Percentiles rank a stretch among this genome's conserved stretches.
Evolutionary conservation across 2,113 vertebrate species (phyloP).

Genomic region (Columbina picui): DNA sequence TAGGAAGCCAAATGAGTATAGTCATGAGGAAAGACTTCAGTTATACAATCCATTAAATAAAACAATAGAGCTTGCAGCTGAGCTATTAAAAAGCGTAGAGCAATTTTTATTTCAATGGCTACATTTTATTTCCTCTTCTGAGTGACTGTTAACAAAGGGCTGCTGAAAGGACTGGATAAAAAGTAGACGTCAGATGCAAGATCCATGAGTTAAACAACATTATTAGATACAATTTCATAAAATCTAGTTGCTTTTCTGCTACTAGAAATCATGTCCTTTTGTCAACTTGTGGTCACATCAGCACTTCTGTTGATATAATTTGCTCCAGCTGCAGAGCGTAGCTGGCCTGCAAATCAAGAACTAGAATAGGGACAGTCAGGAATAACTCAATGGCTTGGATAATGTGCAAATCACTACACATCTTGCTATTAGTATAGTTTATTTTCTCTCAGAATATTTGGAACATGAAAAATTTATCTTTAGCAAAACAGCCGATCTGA

Average conservation of each 20-base stretch:
- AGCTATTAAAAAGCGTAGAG: slow-evolving; percentile 89
- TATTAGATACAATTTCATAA: slow-evolving; percentile 91
- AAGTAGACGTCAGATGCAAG: slow-evolving; percentile 89
- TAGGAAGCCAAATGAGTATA: slow-evolving; percentile 84
- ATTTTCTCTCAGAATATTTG: slow-evolving; percentile 84
- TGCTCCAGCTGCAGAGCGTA: slow-evolving; percentile 88
- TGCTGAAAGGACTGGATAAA: slow-evolving; percentile 88
- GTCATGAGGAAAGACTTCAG: slow-evolving; percentile 86
- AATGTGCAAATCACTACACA: slow-evolving; percentile 88
- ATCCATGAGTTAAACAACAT: slow-evolving; percentile 89
- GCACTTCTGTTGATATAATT: slow-evolving; percentile 90
- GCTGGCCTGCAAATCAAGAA: slow-evolving; percentile 89
- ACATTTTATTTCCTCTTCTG: slow-evolving; percentile 89
- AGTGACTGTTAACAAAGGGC: slow-evolving; percentile 88
- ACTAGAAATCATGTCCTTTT: slow-evolving; percentile 90
- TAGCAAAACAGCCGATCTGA: slow-evolving; percentile 84
- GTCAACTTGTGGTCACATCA: slow-evolving; percentile 91
- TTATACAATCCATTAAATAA: slow-evolving; percentile 88
- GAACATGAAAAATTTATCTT: slow-evolving; percentile 86
- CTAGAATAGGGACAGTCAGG: slow-evolving; percentile 88
- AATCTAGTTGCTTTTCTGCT: slow-evolving; percentile 89
- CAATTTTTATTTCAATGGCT: slow-evolving; percentile 89
- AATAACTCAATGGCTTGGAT: slow-evolving; percentile 89
- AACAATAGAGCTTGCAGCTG: slow-evolving; percentile 89
- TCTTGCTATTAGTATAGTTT: slow-evolving; percentile 84